Percentiles rank a stretch among this genome's conserved stretches.
These are phyloP conservation scores for Hydrolagus affinis DNA, from an alignment of 2,113 vertebrate species.

Conservation along the genomic window DNA sequence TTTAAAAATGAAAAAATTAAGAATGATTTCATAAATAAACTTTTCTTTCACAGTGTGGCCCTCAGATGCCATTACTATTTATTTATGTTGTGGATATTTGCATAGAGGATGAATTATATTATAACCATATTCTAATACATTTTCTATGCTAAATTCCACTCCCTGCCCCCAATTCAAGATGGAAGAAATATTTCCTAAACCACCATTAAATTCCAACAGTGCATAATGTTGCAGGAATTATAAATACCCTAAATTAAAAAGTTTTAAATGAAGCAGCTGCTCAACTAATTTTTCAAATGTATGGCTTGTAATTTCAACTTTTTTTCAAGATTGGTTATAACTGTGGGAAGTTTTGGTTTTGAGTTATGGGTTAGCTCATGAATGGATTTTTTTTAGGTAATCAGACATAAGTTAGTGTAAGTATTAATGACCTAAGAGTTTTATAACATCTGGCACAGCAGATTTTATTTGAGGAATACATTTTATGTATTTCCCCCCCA, in stretches of 20 bases:
- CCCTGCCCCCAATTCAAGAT: no score
- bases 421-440: background rate
- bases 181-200: no score
- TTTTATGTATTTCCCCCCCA: no score
- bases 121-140: no score
- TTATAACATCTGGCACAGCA: background rate
- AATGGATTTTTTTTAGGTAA: no score
- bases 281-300: background rate
- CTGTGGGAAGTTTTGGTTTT: background rate
- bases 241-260: background rate
- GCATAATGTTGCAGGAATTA: background rate
- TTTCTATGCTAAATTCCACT: no score
- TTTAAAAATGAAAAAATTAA: no score
- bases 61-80: constrained; percentile 95
- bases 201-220: background rate
- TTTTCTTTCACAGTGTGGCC: constrained; percentile 68
- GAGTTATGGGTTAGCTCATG: background rate
- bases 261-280: background rate
- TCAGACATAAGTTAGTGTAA: background rate
- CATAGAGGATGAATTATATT: constrained; percentile 97
- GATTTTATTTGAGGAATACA: background rate
- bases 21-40: constrained; percentile 9
- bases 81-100: constrained; percentile 96
- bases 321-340: background rate
- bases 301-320: background rate